Conservation (phyloP, 1,140 invertebrate species). For the Thalassaphorura encarpata region DNA sequence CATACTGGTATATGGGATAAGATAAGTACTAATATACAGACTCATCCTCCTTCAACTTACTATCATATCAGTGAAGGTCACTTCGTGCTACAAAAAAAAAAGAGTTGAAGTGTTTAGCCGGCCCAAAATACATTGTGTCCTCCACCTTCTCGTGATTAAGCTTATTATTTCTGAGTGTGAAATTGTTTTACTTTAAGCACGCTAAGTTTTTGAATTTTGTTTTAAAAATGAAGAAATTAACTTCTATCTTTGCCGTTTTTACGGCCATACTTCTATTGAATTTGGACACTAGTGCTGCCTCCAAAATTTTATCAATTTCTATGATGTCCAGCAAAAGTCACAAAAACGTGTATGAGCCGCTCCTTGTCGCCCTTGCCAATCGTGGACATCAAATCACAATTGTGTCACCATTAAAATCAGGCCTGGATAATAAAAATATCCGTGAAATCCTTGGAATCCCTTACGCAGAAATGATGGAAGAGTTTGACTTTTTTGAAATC, state of each 20-base stretch:
- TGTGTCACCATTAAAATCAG: slow-evolving; percentile 37
- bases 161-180: too few relatives aligned
- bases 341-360: slow-evolving; percentile 9
- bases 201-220: background rate
- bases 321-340: slow-evolving; percentile 9
- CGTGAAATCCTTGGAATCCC: background rate
- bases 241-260: slow-evolving; percentile 11
- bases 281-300: background rate
- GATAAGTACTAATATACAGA: too few relatives aligned
- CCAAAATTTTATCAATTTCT: background rate
- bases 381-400: slow-evolving; percentile 33
- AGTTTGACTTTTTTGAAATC: background rate
- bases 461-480: background rate
- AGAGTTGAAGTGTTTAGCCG: too few relatives aligned
- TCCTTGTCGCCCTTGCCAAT: slow-evolving; percentile 26
- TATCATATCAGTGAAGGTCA: too few relatives aligned
- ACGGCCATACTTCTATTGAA: background rate
- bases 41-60: too few relatives aligned
- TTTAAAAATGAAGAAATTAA: slow-evolving; percentile 14
- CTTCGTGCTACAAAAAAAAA: too few relatives aligned
- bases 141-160: too few relatives aligned
- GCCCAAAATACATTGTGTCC: too few relatives aligned
- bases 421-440: slow-evolving; percentile 11
- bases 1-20: too few relatives aligned
- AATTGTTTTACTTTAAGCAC: too few relatives aligned